Evolutionary conservation across 2,888 invertebrate genomes (phyloP).

Genomic region (Ptilodon capucinus): DNA sequence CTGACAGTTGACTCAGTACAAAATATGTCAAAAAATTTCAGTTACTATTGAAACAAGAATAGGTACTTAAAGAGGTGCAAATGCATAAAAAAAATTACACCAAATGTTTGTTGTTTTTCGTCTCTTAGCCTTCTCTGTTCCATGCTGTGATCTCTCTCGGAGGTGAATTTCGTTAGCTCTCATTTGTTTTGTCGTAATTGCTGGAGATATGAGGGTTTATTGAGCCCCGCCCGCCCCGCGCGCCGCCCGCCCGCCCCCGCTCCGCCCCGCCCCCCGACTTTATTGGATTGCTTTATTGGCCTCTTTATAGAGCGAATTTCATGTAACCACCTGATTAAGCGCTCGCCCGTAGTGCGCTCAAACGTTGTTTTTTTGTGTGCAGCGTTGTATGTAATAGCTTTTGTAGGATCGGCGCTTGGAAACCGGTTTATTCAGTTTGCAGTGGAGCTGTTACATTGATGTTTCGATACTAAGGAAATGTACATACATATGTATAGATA

Average conservation of each 20-base stretch:
- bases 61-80: no score
- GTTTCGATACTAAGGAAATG: not conserved
- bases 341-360: constrained; percentile 24
- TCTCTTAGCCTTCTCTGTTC: constrained; percentile 39
- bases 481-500: no score
- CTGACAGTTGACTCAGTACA: no score
- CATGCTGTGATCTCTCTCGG: constrained; percentile 54
- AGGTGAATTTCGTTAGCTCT: constrained; percentile 79
- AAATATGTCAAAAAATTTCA: no score
- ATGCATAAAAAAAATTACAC: no score
- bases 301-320: constrained; percentile 55
- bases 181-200: constrained; percentile 80
- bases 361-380: constrained; percentile 21
- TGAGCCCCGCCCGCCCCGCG: constrained; percentile 37
- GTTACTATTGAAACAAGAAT: no score
- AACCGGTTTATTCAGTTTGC: constrained; percentile 21
- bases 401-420: constrained; percentile 14
- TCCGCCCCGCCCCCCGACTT: constrained; percentile 45
- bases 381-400: constrained; percentile 26
- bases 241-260: constrained; percentile 22
- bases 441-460: constrained; percentile 6
- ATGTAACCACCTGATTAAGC: constrained; percentile 61
- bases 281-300: constrained; percentile 71
- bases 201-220: constrained; percentile 72
- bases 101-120: constrained; percentile 5